These are phyloP conservation scores for Ginglymostoma cirratum DNA, from an alignment of 2,113 vertebrate species.

Conservation along the genomic window DNA sequence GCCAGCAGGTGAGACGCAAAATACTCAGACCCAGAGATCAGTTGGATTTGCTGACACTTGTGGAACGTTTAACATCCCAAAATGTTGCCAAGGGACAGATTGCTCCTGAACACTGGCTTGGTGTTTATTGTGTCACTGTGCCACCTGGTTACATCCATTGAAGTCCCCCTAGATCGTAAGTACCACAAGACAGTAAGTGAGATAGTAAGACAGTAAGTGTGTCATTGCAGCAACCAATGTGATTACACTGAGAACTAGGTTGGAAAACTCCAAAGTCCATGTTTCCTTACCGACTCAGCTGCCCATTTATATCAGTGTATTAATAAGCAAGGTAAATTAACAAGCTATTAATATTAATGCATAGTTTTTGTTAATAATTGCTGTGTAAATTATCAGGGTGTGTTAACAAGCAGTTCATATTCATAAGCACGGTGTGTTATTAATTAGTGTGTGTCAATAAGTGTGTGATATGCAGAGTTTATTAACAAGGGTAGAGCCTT, in stretches of 20 bases:
- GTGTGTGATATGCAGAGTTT: background rate
- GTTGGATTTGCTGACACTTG: too few relatives aligned
- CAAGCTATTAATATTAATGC: background rate
- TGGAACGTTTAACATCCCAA: background rate
- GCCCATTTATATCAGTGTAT: background rate
- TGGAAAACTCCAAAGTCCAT: background rate
- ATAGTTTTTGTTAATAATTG: background rate
- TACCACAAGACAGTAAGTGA: background rate
- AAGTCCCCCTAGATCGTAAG: slow-evolving; percentile 31
- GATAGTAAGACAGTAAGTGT: background rate
- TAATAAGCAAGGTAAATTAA: background rate
- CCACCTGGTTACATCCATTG: background rate
- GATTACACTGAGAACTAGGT: background rate
- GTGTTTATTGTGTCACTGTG: background rate
- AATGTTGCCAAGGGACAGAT: background rate
- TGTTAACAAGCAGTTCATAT: slow-evolving; percentile 9
- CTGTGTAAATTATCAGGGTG: background rate
- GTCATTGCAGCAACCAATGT: background rate
- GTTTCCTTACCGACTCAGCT: background rate
- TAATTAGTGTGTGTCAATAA: background rate
- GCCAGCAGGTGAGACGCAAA: background rate
- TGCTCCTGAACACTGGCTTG: background rate
- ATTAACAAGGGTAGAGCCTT: background rate
- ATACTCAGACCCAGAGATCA: background rate
- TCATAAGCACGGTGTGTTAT: background rate